These are phyloP conservation scores for Protonibea diacanthus DNA, from an alignment of 2,797 vertebrate genomes.

Conservation along the genomic window DNA sequence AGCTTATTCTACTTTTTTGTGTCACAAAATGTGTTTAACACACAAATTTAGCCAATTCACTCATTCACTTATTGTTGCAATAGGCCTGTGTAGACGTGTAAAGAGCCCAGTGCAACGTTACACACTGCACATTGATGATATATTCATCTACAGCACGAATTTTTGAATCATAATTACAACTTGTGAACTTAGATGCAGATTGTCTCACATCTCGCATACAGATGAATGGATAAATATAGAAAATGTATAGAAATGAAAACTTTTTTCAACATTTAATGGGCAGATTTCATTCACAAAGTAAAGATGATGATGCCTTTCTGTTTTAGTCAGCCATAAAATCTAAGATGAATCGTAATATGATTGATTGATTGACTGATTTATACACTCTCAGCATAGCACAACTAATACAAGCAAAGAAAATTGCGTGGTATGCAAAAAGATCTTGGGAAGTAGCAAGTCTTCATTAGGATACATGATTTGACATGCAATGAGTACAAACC, in stretches of 20 bases:
- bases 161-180: too few species aligned
- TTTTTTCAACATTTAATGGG: neutral
- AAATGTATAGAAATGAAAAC: too few species aligned
- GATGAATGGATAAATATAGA: neutral
- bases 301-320: neutral
- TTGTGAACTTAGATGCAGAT: neutral
- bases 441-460: neutral
- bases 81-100: neutral
- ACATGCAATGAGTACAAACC: neutral
- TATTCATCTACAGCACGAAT: too few species aligned
- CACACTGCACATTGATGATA: too few species aligned
- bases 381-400: neutral
- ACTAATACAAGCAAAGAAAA: too few species aligned
- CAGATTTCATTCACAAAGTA: neutral
- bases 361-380: too few species aligned
- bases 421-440: neutral
- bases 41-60: constrained; percentile 10
- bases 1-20: constrained; percentile 52
- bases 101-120: neutral
- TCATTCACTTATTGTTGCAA: constrained; percentile 12
- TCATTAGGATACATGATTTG: neutral
- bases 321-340: neutral
- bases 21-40: constrained; percentile 45
- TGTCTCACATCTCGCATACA: neutral
- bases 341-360: neutral